Base-by-base conservation (phyloP, 1,140 invertebrate species). In the Dolichoris vasculosae region DNA sequence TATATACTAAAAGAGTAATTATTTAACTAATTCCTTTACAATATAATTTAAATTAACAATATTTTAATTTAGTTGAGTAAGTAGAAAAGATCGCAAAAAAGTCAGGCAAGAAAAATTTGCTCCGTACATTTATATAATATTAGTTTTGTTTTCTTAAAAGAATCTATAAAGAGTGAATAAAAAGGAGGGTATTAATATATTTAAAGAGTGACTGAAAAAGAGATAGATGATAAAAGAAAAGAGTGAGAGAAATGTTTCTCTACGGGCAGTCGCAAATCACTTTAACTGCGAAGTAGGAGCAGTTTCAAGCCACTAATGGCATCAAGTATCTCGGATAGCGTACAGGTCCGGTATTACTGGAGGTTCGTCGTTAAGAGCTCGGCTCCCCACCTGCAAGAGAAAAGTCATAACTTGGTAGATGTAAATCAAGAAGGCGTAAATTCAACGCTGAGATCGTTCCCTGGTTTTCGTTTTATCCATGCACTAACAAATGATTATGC, bases 291-390 rank as follows among this genome's bases (percentile, higher is more conserved):
- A 88, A 78, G 89, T 84, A 89, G 89, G 88, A 91, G 92, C 91
- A 92, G 91, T 93, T 93, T 93, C 88, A 90, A 92, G 91, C 89
- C 91, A 90, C 89, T 93, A 93, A 93, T 93, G 91, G 92, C 92
- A 89, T 93, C 91, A 93, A 93, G 92, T 92, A 90, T 92, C 91
- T 92, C 90, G 90, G 90, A 92, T 93, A 92, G 90, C 89, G 89
- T 87, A 86, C 86, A 87, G 89, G 90, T 90, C 89, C 90, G 88
- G 87, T 90, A 85, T 87, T 89, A 85, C 32, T 26, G 85, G 87
- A 83, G 86, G 15, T 73, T 63, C 73, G 17, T 71, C 59, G 76
- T 67, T 77, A 71, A 59, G 76, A 59, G 75, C 46, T 77, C 84
- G 79, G 79, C 76, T 71, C 30, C 83, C 86, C 32, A 76, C 55